Base-by-base conservation (phyloP, 2,797 vertebrate genomes). In the Valencia hispanica region DNA sequence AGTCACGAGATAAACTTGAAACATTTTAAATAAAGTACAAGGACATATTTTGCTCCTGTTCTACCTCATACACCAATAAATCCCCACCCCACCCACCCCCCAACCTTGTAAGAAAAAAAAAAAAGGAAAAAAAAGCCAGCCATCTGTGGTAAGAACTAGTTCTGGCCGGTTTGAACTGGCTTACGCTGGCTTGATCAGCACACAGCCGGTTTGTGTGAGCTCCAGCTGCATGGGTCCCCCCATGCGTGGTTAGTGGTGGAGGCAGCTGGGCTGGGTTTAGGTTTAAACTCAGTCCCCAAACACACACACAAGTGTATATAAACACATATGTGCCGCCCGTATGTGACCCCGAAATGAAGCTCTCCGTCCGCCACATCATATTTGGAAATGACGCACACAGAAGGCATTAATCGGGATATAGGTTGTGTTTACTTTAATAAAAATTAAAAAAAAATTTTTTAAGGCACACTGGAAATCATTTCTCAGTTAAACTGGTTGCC, bases 121-220 rank as follows among this genome's bases (percentile, higher is more conserved):
- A 73, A 2, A 85, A 79, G 89, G 86, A 83, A 57, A 91, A 89
- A 86, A 84, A 51, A 75, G 79, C 77, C 83, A 89, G 89, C 90
- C 85, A 86, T 86, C 86, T 87, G 87, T 86, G 89, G 89, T 88
- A 87, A 70, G 83, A 95, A 92, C 94, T 79, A 61, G 94, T 82
- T 39, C 71, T 73, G 92, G 75, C 94, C 87, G 43, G 95, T 95
- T 92, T 92, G 83, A 95, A 78, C 92, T 79, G 36, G 95, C 90
- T 86, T 88, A 83, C 80, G 80, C 94, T 79, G 91, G 83, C 86
- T 92, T 84, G 78, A 90, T 87, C 95, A 89, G 95, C 93, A 93
- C 89, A 87, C 85, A 91, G 94, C 94, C 88, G 79, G 95, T 95
- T 95, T 93, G 89, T 84, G 88, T 87, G 77, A 93, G 91, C 88